Evolutionary conservation across 2,888 invertebrate genomes (phyloP), one percentile per base, ranked within the genome.

Genomic region (Baccha elongata): DNA sequence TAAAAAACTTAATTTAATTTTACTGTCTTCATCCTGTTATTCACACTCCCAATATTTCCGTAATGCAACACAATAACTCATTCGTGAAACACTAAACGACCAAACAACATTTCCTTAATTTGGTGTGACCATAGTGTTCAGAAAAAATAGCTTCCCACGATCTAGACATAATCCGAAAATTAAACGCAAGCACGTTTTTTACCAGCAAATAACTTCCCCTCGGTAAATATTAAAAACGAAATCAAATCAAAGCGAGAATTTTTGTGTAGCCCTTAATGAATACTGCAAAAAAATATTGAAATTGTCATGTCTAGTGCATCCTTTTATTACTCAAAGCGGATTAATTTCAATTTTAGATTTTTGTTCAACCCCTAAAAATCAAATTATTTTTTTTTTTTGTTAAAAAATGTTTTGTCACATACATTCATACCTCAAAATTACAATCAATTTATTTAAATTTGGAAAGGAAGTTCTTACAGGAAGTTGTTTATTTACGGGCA

Each of bases 141-240:
- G 17, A 62, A 19, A 13, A 3, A 60, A 21, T 35, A 17, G 26
- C 72, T 83, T 83, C 83, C 78, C 83, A 83, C 83, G 83, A 73
- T 62, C n/a, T 1, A 8, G 7, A n/a, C 19, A 29, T 83, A 83
- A 83, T 83, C 83, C 78, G 55, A 64, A 83, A 78, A 83, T 83
- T 78, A 78, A 78, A 83, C 78, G 83, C 83, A 53, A 76, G 40
- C 52, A 10, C 44, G 69, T 32, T 67, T 71, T 13, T 60, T 48
- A 23, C 21, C 40, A 19, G 50, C 37, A 60, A 21, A 21, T 5
- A 40, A 40, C 21, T 52, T 67, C 50, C 65, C 75, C 46, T 46
- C 10, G 15, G 19, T 8, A 37, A 35, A n/a, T 29, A 10, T 32
- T 21, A 26, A 68, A 37, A 46, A 37, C 4, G 11, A 55, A 72